Evolutionary conservation across 2,113 vertebrate species (phyloP).

Genomic region (Oreotrochilus melanogaster): DNA sequence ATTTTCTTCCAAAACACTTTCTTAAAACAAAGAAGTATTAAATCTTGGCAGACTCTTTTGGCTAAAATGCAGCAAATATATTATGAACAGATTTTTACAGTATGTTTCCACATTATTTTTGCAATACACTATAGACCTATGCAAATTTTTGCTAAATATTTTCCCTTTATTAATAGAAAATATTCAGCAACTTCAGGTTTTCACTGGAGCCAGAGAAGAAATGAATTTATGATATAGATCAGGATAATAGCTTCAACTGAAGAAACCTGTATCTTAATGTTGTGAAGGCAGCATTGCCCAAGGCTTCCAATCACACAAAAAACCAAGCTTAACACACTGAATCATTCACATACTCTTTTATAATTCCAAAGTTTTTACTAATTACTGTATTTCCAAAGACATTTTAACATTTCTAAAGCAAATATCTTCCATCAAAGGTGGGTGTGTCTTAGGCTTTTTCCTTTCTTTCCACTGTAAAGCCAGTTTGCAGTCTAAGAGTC

Average conservation of each 20-base stretch:
- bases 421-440: background rate
- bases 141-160: background rate
- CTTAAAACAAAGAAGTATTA: background rate
- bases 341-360: background rate
- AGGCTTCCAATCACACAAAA: background rate
- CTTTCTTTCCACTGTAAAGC: background rate
- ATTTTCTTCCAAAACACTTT: constrained; percentile 5
- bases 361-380: background rate
- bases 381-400: background rate
- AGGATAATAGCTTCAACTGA: background rate
- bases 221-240: background rate
- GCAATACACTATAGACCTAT: background rate
- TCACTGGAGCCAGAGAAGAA: background rate
- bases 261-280: background rate
- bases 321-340: background rate
- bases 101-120: constrained; percentile 2
- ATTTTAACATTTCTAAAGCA: background rate
- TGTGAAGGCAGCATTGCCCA: background rate
- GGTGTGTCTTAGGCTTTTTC: background rate
- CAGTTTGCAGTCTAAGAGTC: background rate
- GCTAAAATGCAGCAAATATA: background rate
- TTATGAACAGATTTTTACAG: constrained; percentile 25
- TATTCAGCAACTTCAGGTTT: background rate
- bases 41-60: background rate
- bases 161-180: background rate